Conservation (phyloP, 2,797 vertebrate genomes). For the Apodemus agrarius region DNA sequence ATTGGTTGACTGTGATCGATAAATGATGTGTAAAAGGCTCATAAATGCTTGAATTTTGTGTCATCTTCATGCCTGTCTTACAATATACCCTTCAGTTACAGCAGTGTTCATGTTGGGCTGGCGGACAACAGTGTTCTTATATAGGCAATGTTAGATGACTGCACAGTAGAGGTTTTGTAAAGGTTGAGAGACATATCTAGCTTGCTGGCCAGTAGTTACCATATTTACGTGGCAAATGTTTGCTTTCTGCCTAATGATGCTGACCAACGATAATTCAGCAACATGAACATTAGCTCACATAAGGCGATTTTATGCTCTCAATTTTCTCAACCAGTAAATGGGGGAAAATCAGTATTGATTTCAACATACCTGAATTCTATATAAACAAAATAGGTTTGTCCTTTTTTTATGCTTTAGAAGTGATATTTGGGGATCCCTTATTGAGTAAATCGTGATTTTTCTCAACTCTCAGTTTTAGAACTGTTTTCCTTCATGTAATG, state of each 20-base stretch:
- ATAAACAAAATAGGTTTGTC: background rate
- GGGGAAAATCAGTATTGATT: background rate
- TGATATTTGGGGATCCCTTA: background rate
- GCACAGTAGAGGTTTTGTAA: background rate
- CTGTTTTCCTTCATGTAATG: background rate
- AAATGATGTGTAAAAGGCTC: background rate
- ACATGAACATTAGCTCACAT: background rate
- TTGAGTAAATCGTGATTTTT: slow-evolving; percentile 27
- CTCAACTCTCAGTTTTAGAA: background rate
- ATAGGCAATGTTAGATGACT: background rate
- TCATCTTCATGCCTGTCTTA: background rate
- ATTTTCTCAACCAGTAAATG: background rate
- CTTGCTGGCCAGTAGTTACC: background rate
- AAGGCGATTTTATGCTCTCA: background rate
- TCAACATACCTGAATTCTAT: background rate
- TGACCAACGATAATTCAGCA: background rate
- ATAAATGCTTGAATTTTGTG: background rate
- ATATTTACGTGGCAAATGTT: background rate
- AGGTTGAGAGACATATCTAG: background rate
- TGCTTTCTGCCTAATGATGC: background rate
- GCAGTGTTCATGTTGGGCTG: background rate
- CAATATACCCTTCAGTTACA: background rate
- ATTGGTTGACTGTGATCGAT: background rate
- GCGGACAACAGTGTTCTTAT: background rate
- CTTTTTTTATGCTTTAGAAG: background rate